A percentile compares a stretch with the other conserved stretches of the same genome.
Evolutionary conservation across 2,113 vertebrate species (phyloP).

Genomic region (Okapia johnstoni): DNA sequence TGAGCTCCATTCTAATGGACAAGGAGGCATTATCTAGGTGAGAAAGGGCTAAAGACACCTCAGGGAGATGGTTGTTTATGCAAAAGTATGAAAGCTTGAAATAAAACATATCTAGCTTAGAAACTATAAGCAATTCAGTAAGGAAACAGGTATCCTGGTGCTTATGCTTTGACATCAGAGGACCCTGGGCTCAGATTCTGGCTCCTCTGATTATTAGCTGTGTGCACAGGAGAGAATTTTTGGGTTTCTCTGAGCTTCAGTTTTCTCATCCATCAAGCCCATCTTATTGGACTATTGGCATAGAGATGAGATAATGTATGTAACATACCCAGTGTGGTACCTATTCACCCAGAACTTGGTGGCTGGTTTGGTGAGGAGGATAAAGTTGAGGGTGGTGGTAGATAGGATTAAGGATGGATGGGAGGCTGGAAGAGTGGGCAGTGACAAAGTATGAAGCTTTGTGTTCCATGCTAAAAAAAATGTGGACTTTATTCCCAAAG

Average conservation of each 20-base stretch:
- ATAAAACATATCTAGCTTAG: neutral
- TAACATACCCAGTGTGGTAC: neutral
- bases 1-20: neutral
- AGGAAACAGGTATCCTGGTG: neutral
- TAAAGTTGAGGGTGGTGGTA: neutral
- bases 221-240: neutral
- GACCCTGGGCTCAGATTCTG: neutral
- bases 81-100: neutral
- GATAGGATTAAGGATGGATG: neutral
- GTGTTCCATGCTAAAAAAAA: neutral
- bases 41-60: neutral
- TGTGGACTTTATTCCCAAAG: neutral
- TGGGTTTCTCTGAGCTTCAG: neutral
- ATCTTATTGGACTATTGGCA: neutral
- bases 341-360: neutral
- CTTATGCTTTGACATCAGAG: neutral
- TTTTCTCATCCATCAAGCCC: neutral
- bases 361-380: neutral
- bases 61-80: neutral
- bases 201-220: neutral
- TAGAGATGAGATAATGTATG: neutral
- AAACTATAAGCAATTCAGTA: neutral
- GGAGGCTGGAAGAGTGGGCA: neutral
- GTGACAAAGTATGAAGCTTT: neutral
- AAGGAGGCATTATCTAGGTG: neutral